Percentiles rank a stretch among this genome's conserved stretches.
These are phyloP conservation scores for Micrasema minimum DNA, from an alignment of 1,140 invertebrate genomes.

Conservation along the genomic window DNA sequence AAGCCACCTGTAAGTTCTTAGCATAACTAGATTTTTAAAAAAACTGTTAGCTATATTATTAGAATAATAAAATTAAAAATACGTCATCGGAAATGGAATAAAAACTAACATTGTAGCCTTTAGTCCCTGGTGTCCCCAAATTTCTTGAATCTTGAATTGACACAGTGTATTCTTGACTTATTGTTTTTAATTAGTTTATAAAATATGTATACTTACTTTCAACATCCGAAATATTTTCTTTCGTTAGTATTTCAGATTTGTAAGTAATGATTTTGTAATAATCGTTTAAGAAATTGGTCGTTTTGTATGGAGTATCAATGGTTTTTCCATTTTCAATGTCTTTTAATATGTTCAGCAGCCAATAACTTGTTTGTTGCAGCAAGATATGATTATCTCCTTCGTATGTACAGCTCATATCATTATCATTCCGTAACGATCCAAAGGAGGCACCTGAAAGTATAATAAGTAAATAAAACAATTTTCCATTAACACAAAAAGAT, in stretches of 20 bases:
- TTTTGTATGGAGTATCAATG: conserved; percentile 71
- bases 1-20: conserved; percentile 79
- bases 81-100: too few species aligned
- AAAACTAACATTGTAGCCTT: too few species aligned
- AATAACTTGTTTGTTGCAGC: conserved; percentile 87
- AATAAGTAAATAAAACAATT: too few species aligned
- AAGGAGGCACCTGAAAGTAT: conserved; percentile 56
- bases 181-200: too few species aligned
- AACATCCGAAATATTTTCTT: conserved; percentile 58
- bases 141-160: too few species aligned
- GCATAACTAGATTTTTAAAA: conserved; percentile 71
- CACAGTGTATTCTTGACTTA: too few species aligned
- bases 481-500: too few species aligned
- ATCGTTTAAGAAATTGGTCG: conserved; percentile 71
- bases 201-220: conserved; percentile 59
- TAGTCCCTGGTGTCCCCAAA: too few species aligned
- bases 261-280: conserved; percentile 58
- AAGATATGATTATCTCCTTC: conserved; percentile 92
- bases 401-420: conserved; percentile 89
- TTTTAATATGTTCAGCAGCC: conserved; percentile 71
- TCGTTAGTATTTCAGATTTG: conserved; percentile 59
- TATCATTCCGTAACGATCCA: conserved; percentile 80
- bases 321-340: conserved; percentile 60
- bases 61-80: too few species aligned
- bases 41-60: too few species aligned